Evolutionary conservation across 1,140 invertebrate genomes (phyloP), one percentile per base, ranked within the genome.

Genomic region (Lysiphlebus fabarum): DNA sequence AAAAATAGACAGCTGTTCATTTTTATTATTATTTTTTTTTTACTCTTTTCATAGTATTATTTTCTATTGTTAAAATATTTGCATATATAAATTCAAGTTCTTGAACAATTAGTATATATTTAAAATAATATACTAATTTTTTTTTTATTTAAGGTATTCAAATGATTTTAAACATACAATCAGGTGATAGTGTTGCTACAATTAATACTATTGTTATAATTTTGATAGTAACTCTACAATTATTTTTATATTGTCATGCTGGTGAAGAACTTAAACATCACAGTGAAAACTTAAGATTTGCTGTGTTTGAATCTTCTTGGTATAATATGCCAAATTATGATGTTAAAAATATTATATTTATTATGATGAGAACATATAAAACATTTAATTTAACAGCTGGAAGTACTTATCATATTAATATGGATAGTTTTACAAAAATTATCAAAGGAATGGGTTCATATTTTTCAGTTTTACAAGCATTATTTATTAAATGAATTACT

Each of bases 391-490:
- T 68, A 2, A 66, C 60, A 1, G 69, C 65, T 10, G 69, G 66
- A 14, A 62, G 63, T 47, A 62, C 68, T 54, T 65, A 61, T 40
- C 45, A 17, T 10, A 53, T 72, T 33, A 63, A 67, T 59, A 56
- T 69, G 7, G 56, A 67, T 2, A 72, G 63, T 45, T 68, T 70
- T 42, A 70, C 58, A 48, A 61, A 59, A 17, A 50, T 70, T 5
- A 0, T 72, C 1, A 72, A 70, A 48, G 64, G 67, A 3, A 56
- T 62, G 6, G 57, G 53, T 7, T 70, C 70, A 0, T 26, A 26
- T 33, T 53, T 72, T 49, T 67, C 67, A 2, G 62, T 72, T 14
- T 47, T 72, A 17, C 60, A 63, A 47, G 45, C 69, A 0, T 65
- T 69, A 43, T 57, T 67, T n/a, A 50, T 58, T 9, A 45, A 49